Conservation (phyloP, 2,797 vertebrate genomes). For the Choloepus didactylus region DNA sequence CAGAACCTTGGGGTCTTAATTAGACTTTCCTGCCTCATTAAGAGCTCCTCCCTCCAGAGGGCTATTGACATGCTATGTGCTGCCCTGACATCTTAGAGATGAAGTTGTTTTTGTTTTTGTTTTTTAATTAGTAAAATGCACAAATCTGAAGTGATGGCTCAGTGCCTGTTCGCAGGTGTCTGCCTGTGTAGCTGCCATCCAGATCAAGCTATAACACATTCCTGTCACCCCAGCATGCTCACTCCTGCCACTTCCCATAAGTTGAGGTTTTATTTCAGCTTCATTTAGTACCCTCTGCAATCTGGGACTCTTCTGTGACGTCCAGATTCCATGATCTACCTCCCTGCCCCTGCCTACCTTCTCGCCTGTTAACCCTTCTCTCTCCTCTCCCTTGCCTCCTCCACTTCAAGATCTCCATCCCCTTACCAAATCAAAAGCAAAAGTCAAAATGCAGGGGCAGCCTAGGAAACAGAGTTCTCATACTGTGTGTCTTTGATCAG, state of each 20-base stretch:
- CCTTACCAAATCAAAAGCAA: background rate
- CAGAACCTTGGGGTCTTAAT: background rate
- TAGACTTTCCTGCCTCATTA: background rate
- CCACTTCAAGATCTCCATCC: background rate
- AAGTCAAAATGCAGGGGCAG: background rate
- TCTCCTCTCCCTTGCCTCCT: background rate
- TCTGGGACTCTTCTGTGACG: background rate
- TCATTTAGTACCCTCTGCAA: background rate
- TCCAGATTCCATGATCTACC: background rate
- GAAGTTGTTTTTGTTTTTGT: background rate
- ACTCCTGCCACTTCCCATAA: background rate
- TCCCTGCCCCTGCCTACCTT: background rate
- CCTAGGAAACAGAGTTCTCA: background rate
- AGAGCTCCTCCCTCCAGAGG: background rate
- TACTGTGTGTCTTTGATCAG: background rate
- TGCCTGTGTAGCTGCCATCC: background rate
- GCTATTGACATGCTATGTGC: rapidly evolving
- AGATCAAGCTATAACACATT: background rate
- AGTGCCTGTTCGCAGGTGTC: background rate
- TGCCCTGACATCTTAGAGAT: background rate
- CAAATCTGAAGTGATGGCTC: background rate
- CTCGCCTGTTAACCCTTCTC: too few species aligned
- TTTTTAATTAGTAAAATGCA: background rate
- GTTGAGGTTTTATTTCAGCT: background rate
- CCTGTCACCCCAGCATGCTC: background rate